Evolutionary conservation across 2,797 vertebrate genomes (phyloP), one percentile per base, ranked within the genome.

Genomic region (Amblyopsis hoosieri): DNA sequence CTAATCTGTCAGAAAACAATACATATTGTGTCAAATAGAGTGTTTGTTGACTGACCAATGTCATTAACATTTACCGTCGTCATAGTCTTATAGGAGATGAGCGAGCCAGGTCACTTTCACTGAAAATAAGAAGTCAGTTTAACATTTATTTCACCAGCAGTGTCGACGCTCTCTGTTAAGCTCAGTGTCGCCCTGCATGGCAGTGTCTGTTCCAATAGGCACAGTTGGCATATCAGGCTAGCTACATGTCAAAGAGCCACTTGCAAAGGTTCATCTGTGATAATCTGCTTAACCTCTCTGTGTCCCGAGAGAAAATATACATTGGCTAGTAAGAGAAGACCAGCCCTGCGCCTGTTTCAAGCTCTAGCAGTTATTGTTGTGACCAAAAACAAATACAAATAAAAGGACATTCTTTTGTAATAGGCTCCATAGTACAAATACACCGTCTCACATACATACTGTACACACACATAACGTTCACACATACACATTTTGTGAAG

Each of bases 161-260:
- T 79, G 84, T 64, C 73, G 66, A 73, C 49, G 57, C 78, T 82
- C 85, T 83, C 83, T 71, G 63, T 62, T 61, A 60, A 82, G 81
- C 75, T 85, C 74, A 69, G 80, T 83, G 82, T 82, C 60, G 74
- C 80, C 84, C 81, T 81, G 85, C 85, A 74, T 82, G 88, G 87
- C 89, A 85, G 86, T 85, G 75, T 92, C 89, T 85, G 83, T 84
- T 90, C 78, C 86, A 87, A 85, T 91, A 93, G 93, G 93, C 93
- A 93, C 93, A 89, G 87, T 91, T 91, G 93, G 92, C 90, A 81
- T 92, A 82, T 90, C 87, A 88, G 86, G 89, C 87, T 91, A 91
- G 87, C 91, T 92, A 92, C 86, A 82, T 80, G 82, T 92, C 86
- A 70, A 84, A 85, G 84, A 91, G 88, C 88, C 88, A 79, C 88